phyloP scores from a whole-genome alignment of 2,113 vertebrate genomes.

The Pterocles orientalis region DNA sequence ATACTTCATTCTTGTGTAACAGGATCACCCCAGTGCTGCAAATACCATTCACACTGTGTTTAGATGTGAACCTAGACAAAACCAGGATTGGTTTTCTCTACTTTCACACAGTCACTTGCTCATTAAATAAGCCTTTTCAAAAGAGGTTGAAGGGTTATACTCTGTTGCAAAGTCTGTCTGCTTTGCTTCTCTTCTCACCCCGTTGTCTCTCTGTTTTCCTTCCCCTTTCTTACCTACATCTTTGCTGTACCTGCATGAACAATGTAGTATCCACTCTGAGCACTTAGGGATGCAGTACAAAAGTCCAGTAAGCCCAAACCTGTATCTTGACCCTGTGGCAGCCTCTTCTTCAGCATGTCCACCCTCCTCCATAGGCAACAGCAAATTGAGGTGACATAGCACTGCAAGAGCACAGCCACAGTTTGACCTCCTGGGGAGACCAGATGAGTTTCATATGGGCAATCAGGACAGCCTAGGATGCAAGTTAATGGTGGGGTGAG shows the following conservation, averaged over 20 bases:
- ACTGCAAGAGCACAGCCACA: neutral
- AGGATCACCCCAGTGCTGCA: neutral
- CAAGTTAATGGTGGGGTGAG: neutral
- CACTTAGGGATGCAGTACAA: too few species aligned
- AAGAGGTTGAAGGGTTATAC: neutral
- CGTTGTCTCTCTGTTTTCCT: neutral
- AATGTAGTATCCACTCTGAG: neutral
- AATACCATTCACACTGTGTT: neutral
- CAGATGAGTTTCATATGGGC: fast-evolving
- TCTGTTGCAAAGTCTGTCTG: neutral
- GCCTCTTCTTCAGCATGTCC: neutral
- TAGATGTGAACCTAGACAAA: neutral
- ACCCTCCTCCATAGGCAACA: neutral
- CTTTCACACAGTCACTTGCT: neutral
- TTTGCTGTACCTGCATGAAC: neutral
- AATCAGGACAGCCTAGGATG: neutral
- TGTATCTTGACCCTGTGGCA: neutral
- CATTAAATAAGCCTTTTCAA: neutral
- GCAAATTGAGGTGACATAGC: neutral
- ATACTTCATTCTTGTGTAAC: neutral
- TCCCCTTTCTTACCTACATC: neutral
- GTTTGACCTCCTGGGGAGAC: neutral
- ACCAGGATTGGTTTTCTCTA: neutral
- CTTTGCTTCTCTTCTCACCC: neutral
- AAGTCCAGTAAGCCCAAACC: neutral